These are phyloP conservation scores for Cyphomyrus discorhynchus DNA, from an alignment of 2,113 vertebrate species.

Conservation along the genomic window DNA sequence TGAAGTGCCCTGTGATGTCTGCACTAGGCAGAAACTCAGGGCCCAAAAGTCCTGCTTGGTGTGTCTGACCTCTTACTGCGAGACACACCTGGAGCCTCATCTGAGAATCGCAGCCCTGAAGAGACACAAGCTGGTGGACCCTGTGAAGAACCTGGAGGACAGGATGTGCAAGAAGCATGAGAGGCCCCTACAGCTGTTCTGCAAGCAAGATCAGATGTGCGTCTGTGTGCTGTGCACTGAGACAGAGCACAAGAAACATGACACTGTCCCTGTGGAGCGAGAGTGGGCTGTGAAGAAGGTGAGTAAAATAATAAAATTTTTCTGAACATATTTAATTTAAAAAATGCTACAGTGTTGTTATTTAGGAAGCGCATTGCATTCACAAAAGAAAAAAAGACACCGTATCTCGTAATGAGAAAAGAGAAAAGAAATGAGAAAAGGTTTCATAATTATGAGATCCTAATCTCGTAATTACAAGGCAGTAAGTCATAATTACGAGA, in stretches of 20 bases:
- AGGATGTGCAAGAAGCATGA: conserved; percentile 74
- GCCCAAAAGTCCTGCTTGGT: conserved; percentile 81
- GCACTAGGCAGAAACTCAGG: conserved; percentile 67
- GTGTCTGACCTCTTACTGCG: conserved; percentile 83
- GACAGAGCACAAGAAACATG: conserved; percentile 79
- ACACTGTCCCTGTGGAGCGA: conserved; percentile 66
- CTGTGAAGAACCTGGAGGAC: conserved; percentile 72
- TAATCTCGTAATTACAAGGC: too few relatives aligned
- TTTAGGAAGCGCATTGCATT: too few relatives aligned
- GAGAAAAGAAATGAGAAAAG: too few relatives aligned
- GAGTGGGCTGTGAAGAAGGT: conserved; percentile 77
- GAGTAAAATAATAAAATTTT: conserved; percentile 16
- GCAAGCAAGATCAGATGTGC: conserved; percentile 74
- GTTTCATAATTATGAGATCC: too few relatives aligned
- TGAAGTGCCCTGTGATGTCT: conserved; percentile 79
- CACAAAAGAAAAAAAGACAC: too few relatives aligned
- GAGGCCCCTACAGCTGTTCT: conserved; percentile 86
- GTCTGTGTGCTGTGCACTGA: conserved; percentile 86
- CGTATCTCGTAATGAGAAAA: too few relatives aligned
- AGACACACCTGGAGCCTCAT: conserved; percentile 78
- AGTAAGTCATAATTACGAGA: too few relatives aligned
- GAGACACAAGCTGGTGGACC: conserved; percentile 74
- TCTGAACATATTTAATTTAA: background rate
- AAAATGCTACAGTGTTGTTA: background rate
- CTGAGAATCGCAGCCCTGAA: conserved; percentile 69